Evolutionary conservation across 2,888 invertebrate species (phyloP).

Genomic region (Tenthredo distinguenda): DNA sequence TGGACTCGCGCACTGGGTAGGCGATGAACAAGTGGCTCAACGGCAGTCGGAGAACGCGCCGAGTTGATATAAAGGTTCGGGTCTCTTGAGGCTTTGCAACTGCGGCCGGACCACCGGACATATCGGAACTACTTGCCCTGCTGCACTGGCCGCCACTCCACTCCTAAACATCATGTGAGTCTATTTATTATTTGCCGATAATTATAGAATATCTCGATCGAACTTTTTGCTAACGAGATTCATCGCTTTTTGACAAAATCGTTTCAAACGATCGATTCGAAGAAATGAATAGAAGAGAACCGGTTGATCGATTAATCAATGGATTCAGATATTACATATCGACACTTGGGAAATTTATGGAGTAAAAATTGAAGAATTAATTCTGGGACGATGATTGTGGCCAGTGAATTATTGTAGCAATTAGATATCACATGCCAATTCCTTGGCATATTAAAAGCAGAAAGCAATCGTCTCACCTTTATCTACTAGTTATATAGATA

Average conservation of each 20-base stretch:
- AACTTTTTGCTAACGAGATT: background rate
- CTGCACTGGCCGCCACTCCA: slow-evolving; percentile 70
- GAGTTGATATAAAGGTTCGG: slow-evolving; percentile 51
- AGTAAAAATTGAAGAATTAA: background rate
- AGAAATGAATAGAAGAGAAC: background rate
- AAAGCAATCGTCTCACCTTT: background rate
- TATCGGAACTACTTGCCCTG: slow-evolving; percentile 32
- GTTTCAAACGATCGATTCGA: background rate
- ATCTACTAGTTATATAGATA: background rate
- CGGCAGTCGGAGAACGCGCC: slow-evolving; percentile 37
- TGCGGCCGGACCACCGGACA: slow-evolving; percentile 51
- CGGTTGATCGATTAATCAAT: background rate
- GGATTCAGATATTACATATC: background rate
- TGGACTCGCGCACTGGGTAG: slow-evolving; percentile 36
- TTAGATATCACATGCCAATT: background rate
- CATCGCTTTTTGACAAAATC: background rate
- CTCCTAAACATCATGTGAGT: slow-evolving; percentile 74
- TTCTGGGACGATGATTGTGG: background rate
- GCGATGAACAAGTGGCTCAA: slow-evolving; percentile 40
- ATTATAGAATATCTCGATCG: background rate
- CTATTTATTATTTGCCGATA: background rate
- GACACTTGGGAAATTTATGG: background rate
- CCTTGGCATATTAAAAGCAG: background rate
- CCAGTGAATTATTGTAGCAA: background rate
- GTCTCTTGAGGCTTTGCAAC: slow-evolving; percentile 31